These are phyloP conservation scores for Porites australiensis DNA, from an alignment of 64 coral and sea anemone genomes.

Conservation along the genomic window DNA sequence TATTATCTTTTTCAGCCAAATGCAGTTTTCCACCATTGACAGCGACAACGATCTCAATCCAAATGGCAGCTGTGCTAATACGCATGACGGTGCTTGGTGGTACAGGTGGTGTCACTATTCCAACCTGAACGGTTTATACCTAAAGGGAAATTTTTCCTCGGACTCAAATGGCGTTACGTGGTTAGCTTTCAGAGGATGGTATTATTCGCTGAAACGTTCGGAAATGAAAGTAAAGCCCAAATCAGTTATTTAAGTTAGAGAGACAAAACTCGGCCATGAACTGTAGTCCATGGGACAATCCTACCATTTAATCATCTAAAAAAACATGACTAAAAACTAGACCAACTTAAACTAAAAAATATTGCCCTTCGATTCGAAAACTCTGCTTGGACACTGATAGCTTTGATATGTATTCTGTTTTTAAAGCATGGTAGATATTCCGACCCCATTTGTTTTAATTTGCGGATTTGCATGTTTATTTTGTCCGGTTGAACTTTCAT, in stretches of 20 bases:
- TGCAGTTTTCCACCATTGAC: slow-evolving; percentile 44
- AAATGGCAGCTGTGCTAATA: background rate
- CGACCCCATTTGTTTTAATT: no score
- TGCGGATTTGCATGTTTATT: no score
- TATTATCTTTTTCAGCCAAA: background rate
- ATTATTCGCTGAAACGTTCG: slow-evolving; percentile 9
- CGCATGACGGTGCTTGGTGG: slow-evolving; percentile 1
- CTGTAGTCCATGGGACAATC: no score
- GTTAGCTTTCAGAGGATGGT: background rate
- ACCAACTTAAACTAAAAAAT: no score
- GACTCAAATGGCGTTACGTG: background rate
- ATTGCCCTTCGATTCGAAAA: no score
- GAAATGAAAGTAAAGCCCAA: slow-evolving; percentile 41
- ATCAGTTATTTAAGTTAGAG: background rate
- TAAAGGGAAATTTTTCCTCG: background rate
- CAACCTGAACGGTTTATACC: slow-evolving; percentile 55
- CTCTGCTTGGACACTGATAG: no score
- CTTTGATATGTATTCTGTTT: no score
- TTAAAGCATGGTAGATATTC: no score
- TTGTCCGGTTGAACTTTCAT: no score
- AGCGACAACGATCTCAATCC: background rate
- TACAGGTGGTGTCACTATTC: slow-evolving; percentile 14
- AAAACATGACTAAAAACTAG: no score
- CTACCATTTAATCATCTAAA: no score
- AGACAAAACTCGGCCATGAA: no score